Conservation (phyloP, 2,113 vertebrate species). For the Grammomys surdaster region DNA sequence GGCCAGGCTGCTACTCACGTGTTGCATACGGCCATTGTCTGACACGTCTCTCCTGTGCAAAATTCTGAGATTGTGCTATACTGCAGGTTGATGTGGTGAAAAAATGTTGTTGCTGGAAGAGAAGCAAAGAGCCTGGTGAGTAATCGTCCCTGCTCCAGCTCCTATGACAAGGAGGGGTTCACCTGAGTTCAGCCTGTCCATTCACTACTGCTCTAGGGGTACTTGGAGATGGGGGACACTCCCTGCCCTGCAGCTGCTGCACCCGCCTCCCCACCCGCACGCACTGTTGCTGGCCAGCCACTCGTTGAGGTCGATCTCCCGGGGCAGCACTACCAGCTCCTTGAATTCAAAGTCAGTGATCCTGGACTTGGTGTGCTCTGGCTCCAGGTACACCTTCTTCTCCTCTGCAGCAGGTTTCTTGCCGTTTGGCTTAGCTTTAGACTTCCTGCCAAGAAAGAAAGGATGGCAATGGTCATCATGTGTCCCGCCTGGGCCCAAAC, state of each 20-base stretch:
- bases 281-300: slow-evolving; percentile 99
- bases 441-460: slow-evolving; percentile 91
- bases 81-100: slow-evolving; percentile 99
- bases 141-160: background rate
- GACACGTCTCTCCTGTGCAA: slow-evolving; percentile 98
- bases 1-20: slow-evolving; percentile 91
- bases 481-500: background rate
- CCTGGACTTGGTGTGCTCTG: slow-evolving; percentile 95
- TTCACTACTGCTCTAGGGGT: background rate
- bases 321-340: slow-evolving; percentile 96
- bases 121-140: slow-evolving; percentile 32
- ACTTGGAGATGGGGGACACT: background rate
- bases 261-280: slow-evolving; percentile 76
- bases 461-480: background rate
- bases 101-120: slow-evolving; percentile 96
- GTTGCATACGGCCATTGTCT: slow-evolving; percentile 98
- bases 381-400: slow-evolving; percentile 97
- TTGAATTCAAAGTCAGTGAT: slow-evolving; percentile 97
- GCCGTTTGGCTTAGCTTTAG: slow-evolving; percentile 98
- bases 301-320: slow-evolving; percentile 99
- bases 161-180: background rate
- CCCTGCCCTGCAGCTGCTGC: background rate
- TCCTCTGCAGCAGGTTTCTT: slow-evolving; percentile 96
- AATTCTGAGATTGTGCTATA: slow-evolving; percentile 99
- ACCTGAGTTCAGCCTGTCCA: background rate